phyloP scores from a whole-genome alignment of 2,888 invertebrate species.

The Alentia gelatinosa region DNA sequence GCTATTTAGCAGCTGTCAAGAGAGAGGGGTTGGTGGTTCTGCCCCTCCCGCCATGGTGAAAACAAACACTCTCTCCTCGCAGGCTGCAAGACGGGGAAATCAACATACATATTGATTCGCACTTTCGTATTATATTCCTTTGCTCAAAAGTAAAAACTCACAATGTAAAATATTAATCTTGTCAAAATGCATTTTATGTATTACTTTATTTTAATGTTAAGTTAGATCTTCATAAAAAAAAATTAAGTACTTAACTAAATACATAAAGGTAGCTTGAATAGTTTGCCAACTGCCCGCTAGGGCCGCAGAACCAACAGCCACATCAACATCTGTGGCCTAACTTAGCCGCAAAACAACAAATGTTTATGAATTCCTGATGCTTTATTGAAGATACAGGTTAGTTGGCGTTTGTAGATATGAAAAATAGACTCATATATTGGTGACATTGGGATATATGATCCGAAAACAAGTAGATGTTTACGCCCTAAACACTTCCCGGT shows the following conservation, averaged over 20 bases:
- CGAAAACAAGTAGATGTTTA: no score
- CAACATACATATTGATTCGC: background rate
- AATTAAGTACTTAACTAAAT: background rate
- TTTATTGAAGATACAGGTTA: no score
- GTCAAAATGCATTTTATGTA: background rate
- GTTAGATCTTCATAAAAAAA: background rate
- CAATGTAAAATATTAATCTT: background rate
- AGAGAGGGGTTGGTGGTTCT: background rate
- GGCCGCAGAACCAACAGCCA: background rate
- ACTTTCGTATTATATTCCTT: background rate
- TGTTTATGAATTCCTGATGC: background rate
- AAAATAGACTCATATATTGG: no score
- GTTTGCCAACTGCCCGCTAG: background rate
- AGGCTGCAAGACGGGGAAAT: background rate
- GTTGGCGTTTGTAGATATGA: no score
- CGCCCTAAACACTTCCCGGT: no score
- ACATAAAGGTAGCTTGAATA: background rate
- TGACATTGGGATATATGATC: no score
- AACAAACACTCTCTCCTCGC: constrained; percentile 35
- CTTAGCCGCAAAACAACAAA: background rate
- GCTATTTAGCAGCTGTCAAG: constrained; percentile 50
- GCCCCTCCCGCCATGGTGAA: constrained; percentile 49
- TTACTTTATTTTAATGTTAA: background rate
- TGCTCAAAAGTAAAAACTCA: background rate
- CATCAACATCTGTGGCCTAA: background rate